Percentiles rank a stretch among this genome's conserved stretches.
phyloP scores from a whole-genome alignment of 2,113 vertebrate genomes.

The Manacus vitellinus region DNA sequence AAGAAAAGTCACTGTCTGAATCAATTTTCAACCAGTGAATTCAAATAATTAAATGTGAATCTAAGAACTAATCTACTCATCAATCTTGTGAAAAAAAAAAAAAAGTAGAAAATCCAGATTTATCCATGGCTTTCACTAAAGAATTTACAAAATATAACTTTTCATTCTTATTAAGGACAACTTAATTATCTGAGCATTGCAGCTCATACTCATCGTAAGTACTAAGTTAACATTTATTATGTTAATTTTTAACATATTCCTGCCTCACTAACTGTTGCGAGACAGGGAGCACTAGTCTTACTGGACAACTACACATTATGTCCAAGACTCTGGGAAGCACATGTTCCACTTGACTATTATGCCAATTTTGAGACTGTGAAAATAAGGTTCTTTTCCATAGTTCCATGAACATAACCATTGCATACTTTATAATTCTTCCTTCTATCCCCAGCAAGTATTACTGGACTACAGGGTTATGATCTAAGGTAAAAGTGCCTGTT shows the following conservation, averaged over 20 bases:
- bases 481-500: neutral
- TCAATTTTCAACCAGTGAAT: neutral
- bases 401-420: neutral
- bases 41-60: neutral
- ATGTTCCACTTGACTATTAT: neutral
- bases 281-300: neutral
- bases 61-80: neutral
- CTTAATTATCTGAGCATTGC: neutral
- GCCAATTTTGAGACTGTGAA: neutral
- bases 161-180: neutral
- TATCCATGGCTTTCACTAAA: neutral
- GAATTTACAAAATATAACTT: neutral
- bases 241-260: neutral
- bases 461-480: neutral
- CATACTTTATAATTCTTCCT: neutral
- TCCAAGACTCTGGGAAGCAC: neutral
- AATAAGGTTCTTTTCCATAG: neutral
- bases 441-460: neutral
- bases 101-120: neutral
- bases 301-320: neutral
- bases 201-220: rapidly evolving
- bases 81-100: neutral
- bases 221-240: neutral
- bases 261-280: neutral
- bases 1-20: neutral